phyloP scores from a whole-genome alignment of 2,113 vertebrate genomes.

The Chascanopsetta lugubris region DNA sequence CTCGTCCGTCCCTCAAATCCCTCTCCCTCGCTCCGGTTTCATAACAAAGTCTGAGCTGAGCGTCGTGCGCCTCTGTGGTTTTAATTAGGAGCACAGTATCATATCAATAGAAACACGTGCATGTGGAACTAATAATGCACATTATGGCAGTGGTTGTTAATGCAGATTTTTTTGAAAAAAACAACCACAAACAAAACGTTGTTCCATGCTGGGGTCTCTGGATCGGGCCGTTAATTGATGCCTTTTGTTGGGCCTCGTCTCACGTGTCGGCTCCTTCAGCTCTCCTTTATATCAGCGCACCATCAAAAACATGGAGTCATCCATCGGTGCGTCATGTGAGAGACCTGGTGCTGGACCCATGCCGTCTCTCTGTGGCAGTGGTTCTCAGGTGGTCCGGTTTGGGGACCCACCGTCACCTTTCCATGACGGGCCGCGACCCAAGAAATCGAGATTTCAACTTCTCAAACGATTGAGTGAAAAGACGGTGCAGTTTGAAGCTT shows the following conservation, averaged over 20 bases:
- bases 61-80: not conserved
- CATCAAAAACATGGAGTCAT: constrained; percentile 58
- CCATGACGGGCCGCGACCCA: no score
- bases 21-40: not conserved
- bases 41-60: not conserved
- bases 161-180: not conserved
- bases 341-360: constrained; percentile 36
- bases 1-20: not conserved
- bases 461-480: no score
- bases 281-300: constrained; percentile 51
- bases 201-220: constrained; percentile 23
- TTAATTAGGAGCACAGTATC: not conserved
- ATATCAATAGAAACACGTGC: not conserved
- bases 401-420: no score
- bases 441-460: no score
- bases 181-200: not conserved
- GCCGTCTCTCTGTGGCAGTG: constrained; percentile 22
- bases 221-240: constrained; percentile 57
- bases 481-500: no score
- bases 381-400: no score
- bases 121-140: not conserved
- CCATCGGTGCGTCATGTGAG: constrained; percentile 47
- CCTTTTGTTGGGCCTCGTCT: constrained; percentile 55
- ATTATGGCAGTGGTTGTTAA: no score
- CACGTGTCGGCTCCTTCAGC: constrained; percentile 43